Evolutionary conservation across 2,888 invertebrate species (phyloP), one percentile per base, ranked within the genome.

Genomic region (Yponomeuta evonymella): DNA sequence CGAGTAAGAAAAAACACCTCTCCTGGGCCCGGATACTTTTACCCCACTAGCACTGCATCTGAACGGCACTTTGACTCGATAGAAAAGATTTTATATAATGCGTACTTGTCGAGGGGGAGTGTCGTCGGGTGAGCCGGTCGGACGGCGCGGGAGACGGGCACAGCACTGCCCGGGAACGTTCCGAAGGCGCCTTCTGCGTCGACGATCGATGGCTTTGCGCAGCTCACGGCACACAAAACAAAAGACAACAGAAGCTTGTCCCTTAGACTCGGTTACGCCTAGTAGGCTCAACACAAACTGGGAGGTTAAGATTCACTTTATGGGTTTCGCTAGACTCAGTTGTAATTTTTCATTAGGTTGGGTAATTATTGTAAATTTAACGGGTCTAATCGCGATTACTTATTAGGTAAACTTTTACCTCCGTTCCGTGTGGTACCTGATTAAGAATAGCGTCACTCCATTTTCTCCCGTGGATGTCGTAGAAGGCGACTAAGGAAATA

Each of bases 151-250:
- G 68, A 73, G 74, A 58, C 70, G 43, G 78, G 77, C 79, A 78
- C 83, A 82, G 82, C 83, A 90, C 90, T 88, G 89, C 81, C 88
- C 81, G 84, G 88, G 87, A 77, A 77, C 80, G 82, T 83, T 85
- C 81, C 79, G 81, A 65, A 68, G 69, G 72, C 72, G 72, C 73
- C 71, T 71, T 66, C 73, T 72, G 72, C 73, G 75, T 74, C 73
- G 71, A 76, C 78, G 83, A 90, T 92, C 91, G 90, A 90, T 91
- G 80, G 85, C 62, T 79, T 76, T 86, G 88, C 92, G 92, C 92
- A 88, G 82, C 86, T 82, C 79, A 6, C 43, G 81, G 77, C 71
- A 84, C 72, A 81, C 76, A 58, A 58, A 58, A 58, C 15, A 58
- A 58, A 15, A 15, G 12, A 5, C 15, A 12, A 8, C 15, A 58